Evolutionary conservation across 53 echinoderm and acorn worm genomes (phyloP).

Genomic region (Henricia sp.): DNA sequence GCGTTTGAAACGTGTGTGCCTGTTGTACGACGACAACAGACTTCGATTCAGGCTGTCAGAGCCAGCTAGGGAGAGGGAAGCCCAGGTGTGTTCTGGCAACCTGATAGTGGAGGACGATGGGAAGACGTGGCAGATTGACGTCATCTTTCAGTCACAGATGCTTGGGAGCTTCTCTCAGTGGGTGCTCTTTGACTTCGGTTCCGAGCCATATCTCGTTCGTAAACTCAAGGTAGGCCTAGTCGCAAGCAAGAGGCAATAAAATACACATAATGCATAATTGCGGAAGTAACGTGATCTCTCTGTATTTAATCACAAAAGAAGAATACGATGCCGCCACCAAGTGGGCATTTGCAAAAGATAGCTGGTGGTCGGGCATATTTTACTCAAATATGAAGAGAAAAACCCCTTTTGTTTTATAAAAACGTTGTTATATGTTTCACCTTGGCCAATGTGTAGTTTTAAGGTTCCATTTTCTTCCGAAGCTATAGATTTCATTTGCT

Average conservation of each 20-base stretch:
- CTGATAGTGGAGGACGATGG: slow-evolving; percentile 24
- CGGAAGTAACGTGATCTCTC: background rate
- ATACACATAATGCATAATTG: background rate
- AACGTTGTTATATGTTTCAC: no score
- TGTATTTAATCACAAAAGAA: background rate
- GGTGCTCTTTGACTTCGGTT: slow-evolving; percentile 88
- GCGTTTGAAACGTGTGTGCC: slow-evolving; percentile 73
- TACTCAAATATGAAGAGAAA: no score
- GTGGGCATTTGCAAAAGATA: no score
- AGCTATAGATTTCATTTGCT: background rate
- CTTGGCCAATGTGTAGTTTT: no score
- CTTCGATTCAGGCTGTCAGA: slow-evolving; percentile 72
- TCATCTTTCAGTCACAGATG: slow-evolving; percentile 62
- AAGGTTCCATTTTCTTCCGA: no score
- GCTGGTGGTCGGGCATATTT: no score
- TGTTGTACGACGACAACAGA: slow-evolving; percentile 85
- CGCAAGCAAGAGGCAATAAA: background rate
- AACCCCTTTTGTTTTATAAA: no score
- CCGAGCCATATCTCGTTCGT: slow-evolving; percentile 23
- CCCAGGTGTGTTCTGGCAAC: slow-evolving; percentile 80
- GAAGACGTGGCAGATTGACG: slow-evolving; percentile 59
- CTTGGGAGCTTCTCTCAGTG: slow-evolving; percentile 84
- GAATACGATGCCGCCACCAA: no score
- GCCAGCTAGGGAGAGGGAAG: slow-evolving; percentile 60
- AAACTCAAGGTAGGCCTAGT: slow-evolving; percentile 13